phyloP scores from a whole-genome alignment of 2,888 invertebrate genomes.

The Andrena hattorfiana region DNA sequence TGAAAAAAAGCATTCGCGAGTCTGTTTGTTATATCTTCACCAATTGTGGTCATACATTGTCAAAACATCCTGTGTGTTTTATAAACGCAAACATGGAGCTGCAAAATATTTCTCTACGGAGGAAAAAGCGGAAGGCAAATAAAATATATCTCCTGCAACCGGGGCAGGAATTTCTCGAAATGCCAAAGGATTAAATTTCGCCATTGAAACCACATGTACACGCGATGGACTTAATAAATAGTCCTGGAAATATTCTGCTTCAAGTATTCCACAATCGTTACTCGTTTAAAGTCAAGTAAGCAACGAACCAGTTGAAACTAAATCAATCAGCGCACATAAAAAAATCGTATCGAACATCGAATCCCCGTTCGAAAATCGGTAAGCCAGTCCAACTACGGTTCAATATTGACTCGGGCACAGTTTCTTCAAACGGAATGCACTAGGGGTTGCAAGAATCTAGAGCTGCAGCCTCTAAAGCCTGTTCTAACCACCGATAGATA shows the following conservation, averaged over 20 bases:
- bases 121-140: background rate
- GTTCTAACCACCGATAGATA: slow-evolving; percentile 35
- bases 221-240: background rate
- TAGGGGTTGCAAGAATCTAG: background rate
- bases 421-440: background rate
- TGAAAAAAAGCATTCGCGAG: background rate
- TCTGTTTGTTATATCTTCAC: background rate
- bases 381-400: background rate
- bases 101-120: background rate
- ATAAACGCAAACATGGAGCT: background rate
- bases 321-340: background rate
- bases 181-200: background rate
- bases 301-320: too few relatives aligned
- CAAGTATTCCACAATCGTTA: too few relatives aligned
- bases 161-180: background rate
- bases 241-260: background rate
- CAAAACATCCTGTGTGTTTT: background rate
- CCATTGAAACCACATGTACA: background rate
- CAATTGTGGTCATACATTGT: background rate
- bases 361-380: background rate
- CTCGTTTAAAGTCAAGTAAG: too few relatives aligned
- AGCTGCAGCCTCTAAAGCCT: slow-evolving; percentile 34
- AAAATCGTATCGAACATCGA: background rate
- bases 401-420: slow-evolving; percentile 20
- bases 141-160: background rate